Percentiles rank a stretch among this genome's conserved stretches.
phyloP scores from a whole-genome alignment of 2,113 vertebrate species.

The Oreochromis aureus region DNA sequence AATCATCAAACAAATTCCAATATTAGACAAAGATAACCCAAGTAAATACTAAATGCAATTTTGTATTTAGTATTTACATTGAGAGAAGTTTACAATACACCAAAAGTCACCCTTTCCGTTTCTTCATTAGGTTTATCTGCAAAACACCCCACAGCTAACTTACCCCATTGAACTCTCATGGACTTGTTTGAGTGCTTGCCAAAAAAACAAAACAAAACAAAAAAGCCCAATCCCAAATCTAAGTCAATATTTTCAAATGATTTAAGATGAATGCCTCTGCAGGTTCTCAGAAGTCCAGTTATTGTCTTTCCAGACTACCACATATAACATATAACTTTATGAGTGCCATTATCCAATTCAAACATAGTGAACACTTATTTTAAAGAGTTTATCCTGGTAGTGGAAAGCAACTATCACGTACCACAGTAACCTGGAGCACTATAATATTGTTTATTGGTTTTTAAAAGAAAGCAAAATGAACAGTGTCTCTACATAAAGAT shows the following conservation, averaged over 20 bases:
- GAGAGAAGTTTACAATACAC: neutral
- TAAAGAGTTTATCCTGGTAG: neutral
- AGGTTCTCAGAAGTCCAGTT: neutral
- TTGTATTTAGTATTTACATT: neutral
- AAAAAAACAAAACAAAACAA: neutral
- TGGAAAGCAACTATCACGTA: neutral
- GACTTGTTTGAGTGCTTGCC: neutral
- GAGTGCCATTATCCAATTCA: neutral
- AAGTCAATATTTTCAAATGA: neutral
- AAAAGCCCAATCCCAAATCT: neutral
- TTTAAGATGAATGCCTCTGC: neutral
- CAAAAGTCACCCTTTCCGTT: neutral
- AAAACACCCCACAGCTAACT: neutral
- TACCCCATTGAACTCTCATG: neutral
- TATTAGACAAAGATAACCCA: neutral
- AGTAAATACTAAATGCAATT: neutral
- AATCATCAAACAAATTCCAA: neutral
- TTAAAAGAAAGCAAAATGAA: neutral
- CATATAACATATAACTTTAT: neutral
- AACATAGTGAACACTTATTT: neutral
- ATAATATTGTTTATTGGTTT: neutral
- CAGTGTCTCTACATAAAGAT: neutral
- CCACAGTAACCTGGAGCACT: neutral
- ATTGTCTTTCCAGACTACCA: neutral
- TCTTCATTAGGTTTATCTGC: neutral